These are phyloP conservation scores for Felis catus DNA, from an alignment of 2,113 vertebrate genomes.

Conservation along the genomic window DNA sequence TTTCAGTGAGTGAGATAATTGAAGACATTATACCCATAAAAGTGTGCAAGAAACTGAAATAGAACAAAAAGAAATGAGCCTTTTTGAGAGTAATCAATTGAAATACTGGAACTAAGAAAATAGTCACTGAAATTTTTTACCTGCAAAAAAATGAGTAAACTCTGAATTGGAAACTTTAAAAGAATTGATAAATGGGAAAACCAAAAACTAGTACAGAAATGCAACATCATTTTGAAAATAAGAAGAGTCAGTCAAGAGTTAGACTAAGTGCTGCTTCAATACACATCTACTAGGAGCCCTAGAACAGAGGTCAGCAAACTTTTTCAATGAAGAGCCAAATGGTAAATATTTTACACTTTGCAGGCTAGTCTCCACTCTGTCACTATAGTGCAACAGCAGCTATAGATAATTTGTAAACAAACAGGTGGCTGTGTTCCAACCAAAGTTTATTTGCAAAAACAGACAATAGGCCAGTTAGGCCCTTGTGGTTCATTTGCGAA, in stretches of 20 bases:
- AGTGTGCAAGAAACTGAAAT: background rate
- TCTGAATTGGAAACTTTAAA: background rate
- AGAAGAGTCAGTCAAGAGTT: background rate
- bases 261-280: background rate
- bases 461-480: background rate
- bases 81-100: background rate
- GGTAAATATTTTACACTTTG: background rate
- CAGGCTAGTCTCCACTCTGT: background rate
- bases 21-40: background rate
- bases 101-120: slow-evolving; percentile 30
- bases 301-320: background rate
- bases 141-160: background rate
- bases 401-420: background rate
- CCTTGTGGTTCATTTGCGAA: background rate
- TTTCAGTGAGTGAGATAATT: background rate
- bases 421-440: background rate
- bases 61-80: background rate
- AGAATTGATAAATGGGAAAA: background rate
- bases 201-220: background rate
- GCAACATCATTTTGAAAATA: slow-evolving; percentile 4
- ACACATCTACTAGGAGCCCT: background rate
- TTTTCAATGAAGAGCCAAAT: background rate
- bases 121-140: background rate
- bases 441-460: background rate
- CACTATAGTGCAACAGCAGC: background rate